These are phyloP conservation scores for Xestobium rufovillosum DNA, from an alignment of 2,888 invertebrate genomes.

Conservation along the genomic window DNA sequence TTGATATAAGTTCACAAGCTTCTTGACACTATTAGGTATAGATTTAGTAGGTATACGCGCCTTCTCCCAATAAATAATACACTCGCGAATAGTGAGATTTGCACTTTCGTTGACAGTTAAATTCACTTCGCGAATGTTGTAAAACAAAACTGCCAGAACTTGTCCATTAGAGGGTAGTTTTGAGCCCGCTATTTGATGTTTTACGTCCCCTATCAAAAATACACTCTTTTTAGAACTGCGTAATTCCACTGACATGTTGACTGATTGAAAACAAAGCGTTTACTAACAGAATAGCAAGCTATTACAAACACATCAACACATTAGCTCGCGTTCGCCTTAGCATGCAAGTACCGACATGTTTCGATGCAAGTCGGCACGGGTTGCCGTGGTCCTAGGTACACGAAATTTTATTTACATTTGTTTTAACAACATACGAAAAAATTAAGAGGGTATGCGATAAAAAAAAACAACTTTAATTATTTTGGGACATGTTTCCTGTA, in stretches of 20 bases:
- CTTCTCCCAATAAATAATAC: slow-evolving; percentile 29
- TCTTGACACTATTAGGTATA: slow-evolving; percentile 20
- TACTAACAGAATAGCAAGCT: not conserved
- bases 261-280: not conserved
- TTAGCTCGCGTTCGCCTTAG: not conserved
- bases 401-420: not conserved
- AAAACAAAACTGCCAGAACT: slow-evolving; percentile 19
- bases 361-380: not conserved
- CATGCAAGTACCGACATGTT: not conserved
- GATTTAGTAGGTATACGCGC: slow-evolving; percentile 26
- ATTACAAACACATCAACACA: not conserved
- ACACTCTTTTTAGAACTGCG: not conserved
- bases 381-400: not conserved
- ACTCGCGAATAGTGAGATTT: slow-evolving; percentile 14
- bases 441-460: not conserved
- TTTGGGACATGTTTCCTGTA: not conserved
- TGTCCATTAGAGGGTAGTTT: slow-evolving; percentile 20
- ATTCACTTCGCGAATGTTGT: slow-evolving; percentile 17
- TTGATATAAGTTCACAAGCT: slow-evolving; percentile 27
- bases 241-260: not conserved
- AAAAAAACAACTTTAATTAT: not conserved
- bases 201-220: not conserved
- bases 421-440: not conserved
- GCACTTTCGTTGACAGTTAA: slow-evolving; percentile 18
- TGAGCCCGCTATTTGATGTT: slow-evolving; percentile 14